Percentiles rank a stretch among this genome's conserved stretches.
Evolutionary conservation across 2,888 invertebrate genomes (phyloP).

Genomic region (Labia minor): DNA sequence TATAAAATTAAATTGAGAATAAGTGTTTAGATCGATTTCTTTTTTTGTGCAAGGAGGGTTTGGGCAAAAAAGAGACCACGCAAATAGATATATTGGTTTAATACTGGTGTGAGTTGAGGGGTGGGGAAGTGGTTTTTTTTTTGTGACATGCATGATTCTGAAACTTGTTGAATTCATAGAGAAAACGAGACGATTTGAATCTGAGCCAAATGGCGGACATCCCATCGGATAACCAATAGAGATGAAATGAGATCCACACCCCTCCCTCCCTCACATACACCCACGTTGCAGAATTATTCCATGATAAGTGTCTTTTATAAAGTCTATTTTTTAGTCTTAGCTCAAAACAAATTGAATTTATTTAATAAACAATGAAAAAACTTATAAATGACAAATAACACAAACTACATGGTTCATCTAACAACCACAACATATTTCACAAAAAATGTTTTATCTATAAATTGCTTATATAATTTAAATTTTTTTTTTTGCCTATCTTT

Average conservation of each 20-base stretch:
- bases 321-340: too few relatives aligned
- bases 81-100: not conserved
- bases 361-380: too few relatives aligned
- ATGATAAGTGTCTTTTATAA: too few relatives aligned
- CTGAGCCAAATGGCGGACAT: not conserved
- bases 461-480: too few relatives aligned
- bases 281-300: too few relatives aligned
- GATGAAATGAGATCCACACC: not conserved
- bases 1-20: not conserved
- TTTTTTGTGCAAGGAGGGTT: not conserved
- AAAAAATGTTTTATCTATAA: too few relatives aligned
- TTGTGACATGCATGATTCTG: constrained; percentile 3
- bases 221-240: constrained; percentile 7
- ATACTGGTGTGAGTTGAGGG: not conserved
- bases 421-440: too few relatives aligned
- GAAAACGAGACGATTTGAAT: constrained; percentile 13
- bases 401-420: too few relatives aligned
- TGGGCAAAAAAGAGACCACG: not conserved
- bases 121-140: not conserved
- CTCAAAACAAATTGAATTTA: too few relatives aligned
- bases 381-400: too few relatives aligned
- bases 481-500: too few relatives aligned
- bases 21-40: not conserved
- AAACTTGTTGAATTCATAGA: constrained; percentile 13
- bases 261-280: not conserved